phyloP scores from a whole-genome alignment of 2,113 vertebrate genomes.

The Thunnus maccoyii region DNA sequence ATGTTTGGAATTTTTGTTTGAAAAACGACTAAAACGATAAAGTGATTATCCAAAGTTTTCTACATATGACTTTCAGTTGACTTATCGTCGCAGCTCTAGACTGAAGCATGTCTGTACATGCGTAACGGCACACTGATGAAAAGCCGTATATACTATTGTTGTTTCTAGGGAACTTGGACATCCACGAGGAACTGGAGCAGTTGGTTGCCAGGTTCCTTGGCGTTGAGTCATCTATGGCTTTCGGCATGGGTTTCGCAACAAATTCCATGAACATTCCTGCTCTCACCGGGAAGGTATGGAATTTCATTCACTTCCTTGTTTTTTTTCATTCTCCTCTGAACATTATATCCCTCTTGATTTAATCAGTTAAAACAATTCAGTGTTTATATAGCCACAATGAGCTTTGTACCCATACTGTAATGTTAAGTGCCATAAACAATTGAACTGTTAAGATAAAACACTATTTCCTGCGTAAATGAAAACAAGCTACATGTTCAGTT shows the following conservation, averaged over 20 bases:
- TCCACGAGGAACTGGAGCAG: conserved; percentile 93
- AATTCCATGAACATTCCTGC: conserved; percentile 99
- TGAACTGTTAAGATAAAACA: conserved; percentile 10
- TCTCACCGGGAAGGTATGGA: conserved; percentile 92
- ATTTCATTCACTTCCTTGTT: conserved; percentile 40
- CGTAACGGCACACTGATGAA: not conserved
- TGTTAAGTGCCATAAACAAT: conserved; percentile 8
- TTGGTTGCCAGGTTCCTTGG: conserved; percentile 93
- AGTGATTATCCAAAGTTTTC: too few relatives aligned
- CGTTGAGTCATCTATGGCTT: conserved; percentile 94
- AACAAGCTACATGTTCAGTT: conserved; percentile 31
- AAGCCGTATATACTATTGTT: conserved; percentile 38
- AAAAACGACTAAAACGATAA: too few relatives aligned
- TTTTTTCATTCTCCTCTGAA: not conserved
- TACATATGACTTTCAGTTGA: too few relatives aligned
- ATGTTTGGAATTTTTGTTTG: too few relatives aligned
- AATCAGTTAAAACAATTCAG: too few relatives aligned
- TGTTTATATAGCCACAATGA: not conserved
- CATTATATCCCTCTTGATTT: not conserved
- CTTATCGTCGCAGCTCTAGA: too few relatives aligned
- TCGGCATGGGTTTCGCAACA: conserved; percentile 98
- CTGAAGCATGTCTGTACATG: too few relatives aligned
- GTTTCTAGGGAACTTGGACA: conserved; percentile 92
- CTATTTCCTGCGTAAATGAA: conserved; percentile 49
- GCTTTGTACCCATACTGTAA: not conserved